phyloP scores from a whole-genome alignment of 1,140 invertebrate genomes.

The Ridgeia piscesae region DNA sequence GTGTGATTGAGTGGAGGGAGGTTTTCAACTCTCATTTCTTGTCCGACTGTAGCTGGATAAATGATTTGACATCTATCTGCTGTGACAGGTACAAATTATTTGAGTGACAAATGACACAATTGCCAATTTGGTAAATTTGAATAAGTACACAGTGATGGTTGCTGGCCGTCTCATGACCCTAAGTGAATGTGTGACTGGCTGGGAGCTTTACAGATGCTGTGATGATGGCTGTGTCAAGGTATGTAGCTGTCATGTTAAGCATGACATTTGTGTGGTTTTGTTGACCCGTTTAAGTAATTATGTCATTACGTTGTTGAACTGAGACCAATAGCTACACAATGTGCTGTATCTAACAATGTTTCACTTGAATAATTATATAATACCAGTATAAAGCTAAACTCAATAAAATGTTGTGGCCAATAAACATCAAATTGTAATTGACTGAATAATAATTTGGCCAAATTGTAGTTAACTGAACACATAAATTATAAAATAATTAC shows the following conservation, averaged over 20 bases:
- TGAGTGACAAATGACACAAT: not conserved
- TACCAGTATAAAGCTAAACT: too few relatives aligned
- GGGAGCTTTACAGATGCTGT: not conserved
- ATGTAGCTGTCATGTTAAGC: too few relatives aligned
- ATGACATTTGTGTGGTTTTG: too few relatives aligned
- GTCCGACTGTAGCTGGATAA: not conserved
- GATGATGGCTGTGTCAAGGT: not conserved
- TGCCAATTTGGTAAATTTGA: not conserved
- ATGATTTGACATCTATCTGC: not conserved
- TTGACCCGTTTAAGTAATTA: too few relatives aligned
- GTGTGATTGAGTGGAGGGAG: not conserved
- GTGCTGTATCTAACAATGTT: not conserved
- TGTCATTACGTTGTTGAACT: too few relatives aligned
- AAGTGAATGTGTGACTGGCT: not conserved
- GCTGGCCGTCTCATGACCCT: not conserved
- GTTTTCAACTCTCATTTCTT: not conserved
- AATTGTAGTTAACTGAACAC: not conserved
- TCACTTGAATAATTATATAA: not conserved
- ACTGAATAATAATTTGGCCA: too few relatives aligned
- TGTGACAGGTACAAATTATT: conserved; percentile 1
- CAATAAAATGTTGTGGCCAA: not conserved
- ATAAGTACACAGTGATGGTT: not conserved
- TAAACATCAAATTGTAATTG: not conserved
- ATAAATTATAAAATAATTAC: not conserved
- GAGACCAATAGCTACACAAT: too few relatives aligned